Base-by-base conservation (phyloP, 1,140 invertebrate genomes). In the Leguminivora glycinivorella region DNA sequence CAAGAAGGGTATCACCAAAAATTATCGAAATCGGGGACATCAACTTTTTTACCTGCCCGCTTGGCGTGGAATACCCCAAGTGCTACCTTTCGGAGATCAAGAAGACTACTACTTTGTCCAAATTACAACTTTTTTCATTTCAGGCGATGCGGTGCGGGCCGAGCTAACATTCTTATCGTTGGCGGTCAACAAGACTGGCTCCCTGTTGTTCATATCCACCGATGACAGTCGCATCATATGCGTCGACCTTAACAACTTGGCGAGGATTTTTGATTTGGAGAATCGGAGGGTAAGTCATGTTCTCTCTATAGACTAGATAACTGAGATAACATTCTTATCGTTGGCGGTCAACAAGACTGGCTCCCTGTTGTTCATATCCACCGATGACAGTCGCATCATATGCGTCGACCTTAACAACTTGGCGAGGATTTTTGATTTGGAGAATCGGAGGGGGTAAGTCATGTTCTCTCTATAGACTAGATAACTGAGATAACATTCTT, bases 311-410 rank as follows among this genome's bases (percentile, higher is more conserved):
- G n/a, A n/a, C n/a, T n/a, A n/a, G n/a, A n/a, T n/a, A n/a, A n/a
- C 38, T 7, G 76, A 81, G 14, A 52, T 87, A 0, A 69, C 31
- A 0, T 89, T 91, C 60, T 34, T 88, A 5, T 76, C 84, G 10
- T 80, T 88, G 31, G 83, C 82, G 0, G 84, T 89, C 4, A 91
- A 89, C 67, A 88, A 87, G 66, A 79, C 80, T 19, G 89, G 89
- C 0, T 81, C 84, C 0, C 69, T 89, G n/a, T 58, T 91, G 26
- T 91, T 89, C 68, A 79, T 89, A 5, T 84, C 89, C 0, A 91
- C 89, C 0, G 78, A 88, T 69, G 89, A 91, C 29, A 84, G 83
- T 17, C 60, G 87, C 5, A 75, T 91, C 7, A 81, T 89, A 4
- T 88, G 85, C 40, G 73, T 91, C 2, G 83, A 91, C 72, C 60